Base-by-base conservation (phyloP, 2,797 vertebrate genomes). In the Rhadinocentrus ornatus region DNA sequence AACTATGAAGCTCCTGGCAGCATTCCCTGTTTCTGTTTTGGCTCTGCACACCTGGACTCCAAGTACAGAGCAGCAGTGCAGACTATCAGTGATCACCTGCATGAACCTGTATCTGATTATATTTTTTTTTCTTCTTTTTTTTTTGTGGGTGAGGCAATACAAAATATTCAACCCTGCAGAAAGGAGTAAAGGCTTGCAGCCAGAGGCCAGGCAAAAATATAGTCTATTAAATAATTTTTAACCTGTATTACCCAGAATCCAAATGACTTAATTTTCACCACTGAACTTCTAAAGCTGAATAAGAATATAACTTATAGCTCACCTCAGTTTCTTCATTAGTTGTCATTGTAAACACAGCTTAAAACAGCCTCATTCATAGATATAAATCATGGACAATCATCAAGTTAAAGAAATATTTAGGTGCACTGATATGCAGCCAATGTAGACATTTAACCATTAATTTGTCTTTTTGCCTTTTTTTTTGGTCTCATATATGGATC, bases 1-100 rank as follows among this genome's bases (percentile, higher is more conserved):
- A 31, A 41, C 55, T 70, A 44, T 63, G 75, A 75, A 78, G 34
- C 59, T 69, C 34, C 66, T 72, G 88, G 91, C 91, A 88, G 62
- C 71, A 16, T 88, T 90, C 86, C 82, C 72, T 56, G 15, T 61
- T 65, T 41, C 52, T 41, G 13, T 44, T 6, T 50, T 68, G 48
- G 81, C 65, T 78, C 61, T 64, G 76, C 79, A 89, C 92, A 94
- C 91, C 91, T 95, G 92, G 87, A 71, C 78, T 74, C 24, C 84
- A 82, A 73, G 71, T 59, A 62, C 62, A 84, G 73, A 63, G 85
- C 80, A 77, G 78, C 71, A 37, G 50, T 57, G 77, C 69, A 73
- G 71, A 86, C 75, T 81, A 85, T 87, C 81, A 82, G 61, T 31
- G 27, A 73, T 77, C 76, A 79, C 71, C 74, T 76, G 71, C 78